These are phyloP conservation scores for Lepidochitona cinerea DNA, from an alignment of 2,888 invertebrate species.

Conservation along the genomic window DNA sequence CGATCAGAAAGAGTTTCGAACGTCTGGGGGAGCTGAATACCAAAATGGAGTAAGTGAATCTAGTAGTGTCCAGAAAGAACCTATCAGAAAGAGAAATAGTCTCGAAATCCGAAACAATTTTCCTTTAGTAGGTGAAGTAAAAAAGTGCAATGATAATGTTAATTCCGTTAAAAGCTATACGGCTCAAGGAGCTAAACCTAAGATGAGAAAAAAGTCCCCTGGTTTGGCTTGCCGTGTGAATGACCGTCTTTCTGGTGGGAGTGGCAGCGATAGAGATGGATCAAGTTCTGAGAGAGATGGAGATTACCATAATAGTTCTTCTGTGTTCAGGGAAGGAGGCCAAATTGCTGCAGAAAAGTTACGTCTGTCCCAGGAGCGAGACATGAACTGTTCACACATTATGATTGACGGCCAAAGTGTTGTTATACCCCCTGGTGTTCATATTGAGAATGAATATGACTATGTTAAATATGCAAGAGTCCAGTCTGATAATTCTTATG, in stretches of 20 bases:
- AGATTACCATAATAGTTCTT: constrained; percentile 17
- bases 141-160: constrained; percentile 53
- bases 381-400: neutral
- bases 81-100: constrained; percentile 60
- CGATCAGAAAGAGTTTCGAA: neutral
- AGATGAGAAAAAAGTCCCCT: constrained; percentile 66
- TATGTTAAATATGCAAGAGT: constrained; percentile 68
- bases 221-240: constrained; percentile 65
- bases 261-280: constrained; percentile 48
- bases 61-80: constrained; percentile 22
- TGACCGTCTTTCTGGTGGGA: constrained; percentile 29
- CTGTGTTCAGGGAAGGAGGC: neutral
- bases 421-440: constrained; percentile 22
- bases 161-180: constrained; percentile 31
- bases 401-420: neutral
- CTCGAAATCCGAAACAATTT: constrained; percentile 68
- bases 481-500: constrained; percentile 80
- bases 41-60: neutral
- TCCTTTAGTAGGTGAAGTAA: constrained; percentile 61
- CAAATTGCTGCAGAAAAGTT: neutral
- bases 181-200: constrained; percentile 60
- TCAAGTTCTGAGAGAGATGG: constrained; percentile 53
- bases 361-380: neutral
- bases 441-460: constrained; percentile 68
- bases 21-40: too few species aligned